phyloP scores from a whole-genome alignment of 64 coral and sea anemone species.

The Stichodactyla helianthus region DNA sequence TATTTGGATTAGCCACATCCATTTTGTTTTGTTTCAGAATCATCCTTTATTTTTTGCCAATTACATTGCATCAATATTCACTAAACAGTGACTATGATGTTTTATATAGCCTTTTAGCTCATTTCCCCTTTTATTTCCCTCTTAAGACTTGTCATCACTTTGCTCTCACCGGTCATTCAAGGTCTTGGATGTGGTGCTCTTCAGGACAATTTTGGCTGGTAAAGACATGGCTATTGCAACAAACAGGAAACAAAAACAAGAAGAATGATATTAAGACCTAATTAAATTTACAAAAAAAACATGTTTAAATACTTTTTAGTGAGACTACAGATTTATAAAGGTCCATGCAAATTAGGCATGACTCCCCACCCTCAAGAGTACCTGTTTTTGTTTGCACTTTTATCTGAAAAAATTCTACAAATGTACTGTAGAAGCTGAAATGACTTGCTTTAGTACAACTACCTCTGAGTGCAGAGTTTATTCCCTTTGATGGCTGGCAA shows the following conservation, averaged over 20 bases:
- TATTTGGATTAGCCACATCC: not conserved
- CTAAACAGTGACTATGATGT: not conserved
- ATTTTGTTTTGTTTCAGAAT: not conserved
- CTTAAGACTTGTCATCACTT: not conserved
- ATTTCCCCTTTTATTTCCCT: not conserved
- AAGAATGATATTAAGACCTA: not conserved
- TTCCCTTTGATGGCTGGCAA: no score
- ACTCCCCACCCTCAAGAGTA: no score
- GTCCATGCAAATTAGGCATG: no score
- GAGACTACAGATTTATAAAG: not conserved
- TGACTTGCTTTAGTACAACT: no score
- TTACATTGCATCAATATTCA: not conserved
- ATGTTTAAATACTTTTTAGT: no score
- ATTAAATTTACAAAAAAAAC: no score
- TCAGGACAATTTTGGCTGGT: slow-evolving; percentile 84
- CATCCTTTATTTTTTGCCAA: slow-evolving; percentile 11
- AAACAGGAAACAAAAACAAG: not conserved
- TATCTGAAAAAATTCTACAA: no score
- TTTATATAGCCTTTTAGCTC: slow-evolving; percentile 13
- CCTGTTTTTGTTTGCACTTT: no score
- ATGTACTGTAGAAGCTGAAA: no score
- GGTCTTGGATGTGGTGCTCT: slow-evolving; percentile 85
- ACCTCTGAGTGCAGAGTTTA: no score
- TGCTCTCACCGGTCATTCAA: slow-evolving; percentile 93
- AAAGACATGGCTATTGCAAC: slow-evolving; percentile 27